These are phyloP conservation scores for Galemys pyrenaicus DNA, from an alignment of 2,113 vertebrate species.

Conservation along the genomic window DNA sequence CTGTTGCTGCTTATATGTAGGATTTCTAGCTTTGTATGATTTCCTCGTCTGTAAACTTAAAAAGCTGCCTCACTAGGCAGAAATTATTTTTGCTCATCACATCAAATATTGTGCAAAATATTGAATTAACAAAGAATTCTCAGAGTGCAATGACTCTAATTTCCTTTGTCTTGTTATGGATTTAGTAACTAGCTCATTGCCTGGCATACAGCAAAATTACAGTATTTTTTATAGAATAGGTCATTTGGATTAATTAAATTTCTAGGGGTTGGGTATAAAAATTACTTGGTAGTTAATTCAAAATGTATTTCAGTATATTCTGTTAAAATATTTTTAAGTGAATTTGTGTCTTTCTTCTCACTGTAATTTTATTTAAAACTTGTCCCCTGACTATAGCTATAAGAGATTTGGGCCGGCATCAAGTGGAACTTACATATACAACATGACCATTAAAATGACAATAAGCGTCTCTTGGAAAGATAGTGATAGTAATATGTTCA, in stretches of 20 bases:
- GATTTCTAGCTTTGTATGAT: not conserved
- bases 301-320: not conserved
- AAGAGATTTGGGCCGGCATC: not conserved
- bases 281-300: slow-evolving; percentile 26
- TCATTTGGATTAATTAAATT: slow-evolving; percentile 6
- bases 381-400: not conserved
- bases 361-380: slow-evolving; percentile 13
- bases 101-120: not conserved
- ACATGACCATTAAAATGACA: not conserved
- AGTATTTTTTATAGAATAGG: slow-evolving; percentile 29
- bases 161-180: not conserved
- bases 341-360: slow-evolving; percentile 12
- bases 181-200: not conserved
- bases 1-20: not conserved
- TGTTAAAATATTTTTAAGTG: not conserved
- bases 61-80: not conserved
- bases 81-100: not conserved
- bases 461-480: not conserved
- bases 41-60: not conserved
- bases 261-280: not conserved
- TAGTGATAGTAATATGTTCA: not conserved
- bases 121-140: not conserved
- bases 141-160: not conserved
- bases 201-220: not conserved
- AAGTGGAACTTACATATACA: not conserved